phyloP scores from a whole-genome alignment of 2,113 vertebrate genomes.

The Festucalex cinctus region DNA sequence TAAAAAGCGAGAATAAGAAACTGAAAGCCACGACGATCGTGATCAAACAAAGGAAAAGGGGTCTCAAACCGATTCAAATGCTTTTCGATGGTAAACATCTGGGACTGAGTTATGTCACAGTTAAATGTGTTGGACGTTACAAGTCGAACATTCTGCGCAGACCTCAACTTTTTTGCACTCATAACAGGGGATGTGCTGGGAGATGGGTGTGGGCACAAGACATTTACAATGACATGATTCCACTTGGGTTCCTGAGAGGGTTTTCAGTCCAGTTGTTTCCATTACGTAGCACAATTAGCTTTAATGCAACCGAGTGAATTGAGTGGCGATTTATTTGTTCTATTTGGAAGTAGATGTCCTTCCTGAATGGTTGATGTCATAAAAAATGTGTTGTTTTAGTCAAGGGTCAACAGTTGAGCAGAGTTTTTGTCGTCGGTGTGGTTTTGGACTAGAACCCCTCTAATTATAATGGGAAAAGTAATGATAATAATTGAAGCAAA shows the following conservation, averaged over 20 bases:
- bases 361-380: not conserved
- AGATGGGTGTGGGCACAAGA: conserved; percentile 47
- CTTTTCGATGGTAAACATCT: conserved; percentile 70
- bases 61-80: conserved; percentile 52
- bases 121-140: conserved; percentile 65
- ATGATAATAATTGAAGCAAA: not conserved
- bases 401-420: not conserved
- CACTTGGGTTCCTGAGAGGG: conserved; percentile 27
- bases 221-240: conserved; percentile 38
- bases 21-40: conserved; percentile 65
- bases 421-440: not conserved
- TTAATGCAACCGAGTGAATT: conserved; percentile 18
- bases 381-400: not conserved
- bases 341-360: not conserved
- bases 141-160: conserved; percentile 57
- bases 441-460: not conserved
- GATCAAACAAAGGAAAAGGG: conserved; percentile 56
- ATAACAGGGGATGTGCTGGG: conserved; percentile 31
- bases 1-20: conserved; percentile 72
- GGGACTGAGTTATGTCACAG: conserved; percentile 69
- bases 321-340: not conserved
- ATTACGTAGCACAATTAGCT: conserved; percentile 42
- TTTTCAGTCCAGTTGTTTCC: conserved; percentile 42
- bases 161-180: conserved; percentile 57
- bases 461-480: not conserved